phyloP scores from a whole-genome alignment of 2,797 vertebrate species.

The Centroberyx gerrardi region DNA sequence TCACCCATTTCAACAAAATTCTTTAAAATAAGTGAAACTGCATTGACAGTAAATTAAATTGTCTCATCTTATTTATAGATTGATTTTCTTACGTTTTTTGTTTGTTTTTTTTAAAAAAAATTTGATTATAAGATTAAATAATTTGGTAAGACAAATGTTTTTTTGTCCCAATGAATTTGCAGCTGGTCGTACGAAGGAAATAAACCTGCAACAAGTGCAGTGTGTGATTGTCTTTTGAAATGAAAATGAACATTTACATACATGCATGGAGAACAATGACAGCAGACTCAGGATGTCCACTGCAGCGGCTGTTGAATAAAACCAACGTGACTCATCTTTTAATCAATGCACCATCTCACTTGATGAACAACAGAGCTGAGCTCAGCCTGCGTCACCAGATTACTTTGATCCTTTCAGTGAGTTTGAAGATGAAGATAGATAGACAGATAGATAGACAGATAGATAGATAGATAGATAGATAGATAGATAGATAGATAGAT shows the following conservation, averaged over 20 bases:
- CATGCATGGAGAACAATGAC: constrained; percentile 3
- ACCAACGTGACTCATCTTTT: constrained; percentile 60
- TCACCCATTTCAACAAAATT: no score
- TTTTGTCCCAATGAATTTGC: not conserved
- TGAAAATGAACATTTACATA: constrained; percentile 29
- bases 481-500: not conserved
- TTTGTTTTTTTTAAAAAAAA: no score
- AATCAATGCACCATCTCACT: constrained; percentile 11
- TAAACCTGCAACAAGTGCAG: constrained; percentile 12
- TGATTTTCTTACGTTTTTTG: not conserved
- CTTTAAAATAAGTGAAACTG: not conserved
- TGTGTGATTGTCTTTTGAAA: constrained; percentile 6
- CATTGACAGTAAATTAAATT: not conserved
- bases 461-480: not conserved
- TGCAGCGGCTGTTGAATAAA: constrained; percentile 33
- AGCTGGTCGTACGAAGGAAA: not conserved
- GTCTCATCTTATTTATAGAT: not conserved
- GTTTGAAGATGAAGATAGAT: not conserved
- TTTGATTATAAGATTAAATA: no score
- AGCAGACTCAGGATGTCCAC: constrained; percentile 15
- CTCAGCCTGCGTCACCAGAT: constrained; percentile 46
- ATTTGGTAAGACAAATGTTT: no score
- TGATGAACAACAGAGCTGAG: constrained; percentile 22
- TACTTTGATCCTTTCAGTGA: constrained; percentile 54
- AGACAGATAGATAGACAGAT: no score